These are phyloP conservation scores for Pelodytes ibericus DNA, from an alignment of 2,797 vertebrate genomes.

Conservation along the genomic window DNA sequence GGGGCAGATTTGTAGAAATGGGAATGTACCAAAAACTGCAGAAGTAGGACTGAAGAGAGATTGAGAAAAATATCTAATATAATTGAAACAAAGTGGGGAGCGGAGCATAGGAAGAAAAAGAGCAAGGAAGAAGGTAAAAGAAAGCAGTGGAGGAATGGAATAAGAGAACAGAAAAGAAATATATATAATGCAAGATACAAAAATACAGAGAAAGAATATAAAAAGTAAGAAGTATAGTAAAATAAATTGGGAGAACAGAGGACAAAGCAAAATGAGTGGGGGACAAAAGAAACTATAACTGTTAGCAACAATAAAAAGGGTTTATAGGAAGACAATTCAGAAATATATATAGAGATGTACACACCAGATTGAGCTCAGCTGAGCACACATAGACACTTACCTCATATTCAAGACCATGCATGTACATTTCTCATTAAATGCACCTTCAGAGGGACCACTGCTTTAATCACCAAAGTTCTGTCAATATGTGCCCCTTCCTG, in stretches of 20 bases:
- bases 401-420: conserved; percentile 33
- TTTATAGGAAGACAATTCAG: background rate
- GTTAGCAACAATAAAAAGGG: background rate
- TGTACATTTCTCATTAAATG: conserved; percentile 9
- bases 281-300: background rate
- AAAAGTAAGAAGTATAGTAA: background rate
- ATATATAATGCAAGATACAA: background rate
- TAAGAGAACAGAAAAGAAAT: background rate
- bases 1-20: no score
- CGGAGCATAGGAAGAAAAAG: background rate
- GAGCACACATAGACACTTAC: conserved; percentile 22
- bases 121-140: background rate
- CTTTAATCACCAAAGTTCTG: background rate
- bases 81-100: no score
- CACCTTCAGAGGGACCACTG: background rate
- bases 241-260: conserved; percentile 58
- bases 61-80: no score
- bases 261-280: background rate
- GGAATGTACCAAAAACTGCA: no score
- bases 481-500: background rate
- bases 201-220: background rate
- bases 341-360: background rate
- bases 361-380: background rate
- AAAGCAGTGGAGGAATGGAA: background rate
- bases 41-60: no score